Evolutionary conservation across 2,113 vertebrate genomes (phyloP).

Genomic region (Uria aalge): DNA sequence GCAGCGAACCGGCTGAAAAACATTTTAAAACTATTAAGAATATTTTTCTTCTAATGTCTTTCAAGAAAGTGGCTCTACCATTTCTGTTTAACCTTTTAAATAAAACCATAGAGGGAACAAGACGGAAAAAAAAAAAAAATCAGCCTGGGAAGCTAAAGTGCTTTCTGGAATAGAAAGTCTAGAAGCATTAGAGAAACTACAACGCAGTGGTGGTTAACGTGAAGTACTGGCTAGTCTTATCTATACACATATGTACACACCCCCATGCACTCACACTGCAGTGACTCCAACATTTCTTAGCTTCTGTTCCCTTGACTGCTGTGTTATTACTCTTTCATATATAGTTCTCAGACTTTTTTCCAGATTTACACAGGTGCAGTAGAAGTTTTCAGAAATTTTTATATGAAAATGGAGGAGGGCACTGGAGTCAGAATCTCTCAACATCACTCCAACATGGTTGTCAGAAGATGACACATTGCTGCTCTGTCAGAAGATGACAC

Average conservation of each 20-base stretch:
- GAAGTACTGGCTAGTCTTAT: not conserved
- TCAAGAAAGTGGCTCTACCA: not conserved
- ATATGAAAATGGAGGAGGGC: not conserved
- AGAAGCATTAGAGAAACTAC: not conserved
- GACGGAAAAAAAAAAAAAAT: not conserved
- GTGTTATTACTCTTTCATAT: not conserved
- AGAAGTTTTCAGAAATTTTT: not conserved
- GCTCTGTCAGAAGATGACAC: not conserved
- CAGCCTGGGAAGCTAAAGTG: not conserved
- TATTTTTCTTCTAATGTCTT: not conserved
- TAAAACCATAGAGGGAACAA: not conserved
- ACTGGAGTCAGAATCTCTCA: not conserved
- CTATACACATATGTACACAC: accelerated
- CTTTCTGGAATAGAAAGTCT: not conserved
- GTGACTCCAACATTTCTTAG: not conserved
- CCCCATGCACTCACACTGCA: not conserved
- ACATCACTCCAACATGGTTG: not conserved
- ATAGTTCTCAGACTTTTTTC: not conserved
- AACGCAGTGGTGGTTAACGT: accelerated
- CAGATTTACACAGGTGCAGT: not conserved
- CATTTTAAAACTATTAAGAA: not conserved
- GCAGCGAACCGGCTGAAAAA: not conserved
- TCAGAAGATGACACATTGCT: not conserved
- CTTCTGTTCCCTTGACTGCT: not conserved
- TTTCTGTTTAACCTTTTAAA: not conserved